Base-by-base conservation (phyloP, 2,113 vertebrate genomes). In the Synodontis membranacea region DNA sequence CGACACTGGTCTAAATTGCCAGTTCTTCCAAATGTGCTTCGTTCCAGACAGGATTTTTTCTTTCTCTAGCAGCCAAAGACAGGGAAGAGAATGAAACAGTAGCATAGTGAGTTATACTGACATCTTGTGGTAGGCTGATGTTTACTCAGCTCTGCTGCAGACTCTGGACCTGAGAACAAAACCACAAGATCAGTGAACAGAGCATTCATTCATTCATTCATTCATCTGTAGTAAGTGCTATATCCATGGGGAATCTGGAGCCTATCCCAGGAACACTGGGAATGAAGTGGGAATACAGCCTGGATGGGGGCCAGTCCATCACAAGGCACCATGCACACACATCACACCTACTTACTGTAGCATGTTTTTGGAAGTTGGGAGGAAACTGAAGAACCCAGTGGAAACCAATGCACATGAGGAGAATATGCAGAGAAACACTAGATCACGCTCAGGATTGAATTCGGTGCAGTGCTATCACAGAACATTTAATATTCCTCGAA, bases 21-120 rank as follows among this genome's bases (percentile, higher is more conserved):
- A 28, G 79, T 15, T 3, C 44, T 50, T 48, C 46, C 46, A 68
- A 70, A 66, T 48, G 28, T 48, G 12, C 58, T 48, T n/a, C 11
- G 28, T 48, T 48, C 60, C 2, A 42, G 37, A 21, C 19, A 10
- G 3, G 5, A 46, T 60, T 15, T 56, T 56, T 42, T 37, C 34
- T 34, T 58, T 60, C 56, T 62, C 28, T 64, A 64, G 11, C 28
- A 31, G 11, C 11, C 9, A 62, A 62, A 62, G 25, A 66, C 14
- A 34, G 31, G 6, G 62, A 34, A 66, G 62, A 34, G n/a, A 34
- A 66, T 15, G 31, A 66, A 66, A 17, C n/a, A 66, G 64, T 68
- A 34, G 6, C 56, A 17, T 19, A 9, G 56, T 82, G 34, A 87
- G 54, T 56, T 89, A 39, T 78, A 68, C 79, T 90, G 86, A 58